These are phyloP conservation scores for Pteropus alecto DNA, from an alignment of 2,113 vertebrate species.

Conservation along the genomic window DNA sequence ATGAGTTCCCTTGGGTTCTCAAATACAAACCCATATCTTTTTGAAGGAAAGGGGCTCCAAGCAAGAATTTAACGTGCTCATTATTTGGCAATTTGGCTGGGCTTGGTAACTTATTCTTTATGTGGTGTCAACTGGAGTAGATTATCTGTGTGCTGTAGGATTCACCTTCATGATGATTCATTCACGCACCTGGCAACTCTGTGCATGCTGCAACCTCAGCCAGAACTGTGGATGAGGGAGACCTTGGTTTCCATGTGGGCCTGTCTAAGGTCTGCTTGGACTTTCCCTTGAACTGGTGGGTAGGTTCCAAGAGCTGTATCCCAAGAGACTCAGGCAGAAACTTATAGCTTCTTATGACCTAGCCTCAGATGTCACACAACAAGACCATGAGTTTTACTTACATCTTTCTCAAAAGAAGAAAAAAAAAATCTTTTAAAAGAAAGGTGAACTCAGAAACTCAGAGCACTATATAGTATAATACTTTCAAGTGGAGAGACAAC, in stretches of 20 bases:
- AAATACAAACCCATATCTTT: neutral
- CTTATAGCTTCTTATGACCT: neutral
- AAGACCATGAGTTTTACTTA: neutral
- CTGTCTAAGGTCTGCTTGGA: neutral
- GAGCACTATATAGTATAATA: neutral
- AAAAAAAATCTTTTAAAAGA: neutral
- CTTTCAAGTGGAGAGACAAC: neutral
- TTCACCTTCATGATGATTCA: neutral
- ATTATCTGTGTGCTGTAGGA: neutral
- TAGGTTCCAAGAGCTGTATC: neutral
- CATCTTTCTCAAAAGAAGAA: neutral
- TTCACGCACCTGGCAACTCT: neutral
- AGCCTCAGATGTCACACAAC: neutral
- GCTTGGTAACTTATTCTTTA: neutral
- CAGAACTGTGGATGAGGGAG: neutral
- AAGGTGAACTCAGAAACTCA: neutral
- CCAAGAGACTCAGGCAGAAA: neutral
- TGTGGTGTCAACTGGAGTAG: neutral
- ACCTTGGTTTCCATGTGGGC: neutral
- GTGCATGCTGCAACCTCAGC: neutral
- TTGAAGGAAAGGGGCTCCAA: neutral
- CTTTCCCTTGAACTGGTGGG: neutral
- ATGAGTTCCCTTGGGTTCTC: neutral
- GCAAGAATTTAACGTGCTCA: neutral
- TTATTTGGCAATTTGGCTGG: neutral